These are phyloP conservation scores for Beroe forskalii DNA, from an alignment of 37 sponge, comb jelly and placozoan species.

Conservation along the genomic window DNA sequence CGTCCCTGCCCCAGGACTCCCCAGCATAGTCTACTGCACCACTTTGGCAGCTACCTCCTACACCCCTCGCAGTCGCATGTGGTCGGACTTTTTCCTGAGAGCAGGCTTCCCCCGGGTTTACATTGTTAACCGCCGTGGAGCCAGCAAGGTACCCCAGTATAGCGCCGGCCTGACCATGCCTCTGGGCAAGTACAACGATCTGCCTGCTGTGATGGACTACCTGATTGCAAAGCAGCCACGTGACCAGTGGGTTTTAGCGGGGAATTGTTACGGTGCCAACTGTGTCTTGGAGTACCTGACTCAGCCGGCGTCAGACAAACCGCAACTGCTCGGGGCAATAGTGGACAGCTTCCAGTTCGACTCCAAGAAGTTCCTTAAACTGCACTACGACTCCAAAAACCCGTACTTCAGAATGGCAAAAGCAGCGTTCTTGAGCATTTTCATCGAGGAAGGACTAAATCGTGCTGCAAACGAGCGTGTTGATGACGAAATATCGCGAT, in stretches of 20 bases:
- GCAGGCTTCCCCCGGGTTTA: conserved; percentile 54
- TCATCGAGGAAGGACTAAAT: neutral
- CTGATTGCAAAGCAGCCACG: neutral
- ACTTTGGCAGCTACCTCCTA: neutral
- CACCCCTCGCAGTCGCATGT: conserved; percentile 4
- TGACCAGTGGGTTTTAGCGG: conserved; percentile 6
- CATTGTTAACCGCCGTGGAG: conserved; percentile 10
- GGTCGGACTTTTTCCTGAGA: conserved; percentile 1
- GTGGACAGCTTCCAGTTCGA: conserved; percentile 50
- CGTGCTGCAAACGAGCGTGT: neutral
- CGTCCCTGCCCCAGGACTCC: neutral
- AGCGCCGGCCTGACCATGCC: neutral
- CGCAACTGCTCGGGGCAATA: neutral
- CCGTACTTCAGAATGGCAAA: neutral
- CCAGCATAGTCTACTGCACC: neutral
- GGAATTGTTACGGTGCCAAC: conserved; percentile 25
- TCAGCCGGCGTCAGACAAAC: neutral
- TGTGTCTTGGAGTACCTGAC: neutral
- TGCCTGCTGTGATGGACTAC: conserved; percentile 18
- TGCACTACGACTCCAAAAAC: neutral
- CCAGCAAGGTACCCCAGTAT: conserved; percentile 16
- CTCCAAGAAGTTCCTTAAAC: neutral
- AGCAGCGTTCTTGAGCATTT: neutral
- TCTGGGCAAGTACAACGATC: neutral
- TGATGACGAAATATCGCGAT: neutral